Evolutionary conservation across 2,888 invertebrate species (phyloP), one percentile per base, ranked within the genome.

Genomic region (Salpingus planirostris): DNA sequence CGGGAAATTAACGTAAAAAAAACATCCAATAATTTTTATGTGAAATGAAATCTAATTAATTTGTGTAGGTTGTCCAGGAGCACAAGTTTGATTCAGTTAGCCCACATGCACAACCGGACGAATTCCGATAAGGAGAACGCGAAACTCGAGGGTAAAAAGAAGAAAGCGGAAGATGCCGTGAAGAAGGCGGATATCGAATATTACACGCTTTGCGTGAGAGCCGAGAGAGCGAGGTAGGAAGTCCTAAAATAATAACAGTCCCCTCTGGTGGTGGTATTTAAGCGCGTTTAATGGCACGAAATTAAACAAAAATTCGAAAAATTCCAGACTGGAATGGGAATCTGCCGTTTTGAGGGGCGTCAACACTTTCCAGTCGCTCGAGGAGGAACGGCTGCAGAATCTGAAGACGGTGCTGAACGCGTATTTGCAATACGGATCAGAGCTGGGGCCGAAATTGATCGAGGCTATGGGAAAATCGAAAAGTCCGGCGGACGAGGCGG

Each of bases 121-220:
- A 50, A 62, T 22, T 62, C 69, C 11, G 75, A 75, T 43, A 76
- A 75, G 55, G 76, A 76, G 50, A 66, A 67, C 26, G 64, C 68
- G 22, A 77, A 76, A 66, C 65, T 92, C 56, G 90, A 90, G 62
- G 79, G 84, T 36, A 90, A 93, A 58, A 80, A 89, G 55, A 75
- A 82, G 47, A 91, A 92, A 66, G 85, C 89, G 13, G 89, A 90
- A 64, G 90, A 92, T 55, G 79, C 86, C 3, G 85, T 92, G 15
- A 83, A 88, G 56, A 86, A 91, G 60, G 85, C 90, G 29, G 93
- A 93, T 66, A 83, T 88, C 38, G 91, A 93, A 56, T 95, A 93
- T 65, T 92, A 92, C 56, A 88, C 88, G 43, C 76, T 86, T 29
- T 91, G 91, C 56, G 82, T 92, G 43, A 77, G 90, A 49, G 86